Base-by-base conservation (phyloP, 1,140 invertebrate species). In the Centruroides vittatus region DNA sequence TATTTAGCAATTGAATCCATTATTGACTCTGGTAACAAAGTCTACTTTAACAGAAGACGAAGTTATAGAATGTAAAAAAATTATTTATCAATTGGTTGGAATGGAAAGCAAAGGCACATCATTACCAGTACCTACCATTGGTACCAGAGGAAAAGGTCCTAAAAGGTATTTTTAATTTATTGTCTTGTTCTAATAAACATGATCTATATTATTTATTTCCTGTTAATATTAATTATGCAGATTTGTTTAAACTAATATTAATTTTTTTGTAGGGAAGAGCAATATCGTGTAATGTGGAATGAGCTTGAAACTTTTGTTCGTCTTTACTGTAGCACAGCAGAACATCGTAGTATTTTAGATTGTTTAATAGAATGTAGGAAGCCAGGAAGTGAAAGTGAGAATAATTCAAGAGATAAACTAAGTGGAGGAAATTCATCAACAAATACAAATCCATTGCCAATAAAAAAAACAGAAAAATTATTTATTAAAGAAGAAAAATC, bases 261-360 rank as follows among this genome's bases (percentile, higher is more conserved):
- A 50, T 59, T 55, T 53, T 63, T 7, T 62, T 67, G 55, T 67
- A 79, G 80, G 66, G 89, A 94, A 66, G 93, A 96, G 68, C 89
- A 94, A 67, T 97, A 94, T 74, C 80, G 86, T 59, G 78, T 88
- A 53, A 80, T 96, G 70, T 98, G 92, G 85, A 80, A 80, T 50
- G 94, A 97, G 71, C 72, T 96, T 41, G 93, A 97, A 73, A 82
- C 81, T 10, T 81, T 93, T 59, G 73, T 97, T 0, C 82, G 85
- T 60, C 81, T 83, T 7, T 86, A 93, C 70, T 79, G 84, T 72
- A 79, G 81, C 51, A 79, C 79, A 67, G 81, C 78, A 23, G 74
- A 79, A 61, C 93, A 97, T 71, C 80, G 81, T 55, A 82, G 83
- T 67, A 80, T 97, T 11, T 77, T 96, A 11, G 84, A 86, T 57